Conservation (phyloP, 2,797 vertebrate species). For the Chaenodraco wilsoni region DNA sequence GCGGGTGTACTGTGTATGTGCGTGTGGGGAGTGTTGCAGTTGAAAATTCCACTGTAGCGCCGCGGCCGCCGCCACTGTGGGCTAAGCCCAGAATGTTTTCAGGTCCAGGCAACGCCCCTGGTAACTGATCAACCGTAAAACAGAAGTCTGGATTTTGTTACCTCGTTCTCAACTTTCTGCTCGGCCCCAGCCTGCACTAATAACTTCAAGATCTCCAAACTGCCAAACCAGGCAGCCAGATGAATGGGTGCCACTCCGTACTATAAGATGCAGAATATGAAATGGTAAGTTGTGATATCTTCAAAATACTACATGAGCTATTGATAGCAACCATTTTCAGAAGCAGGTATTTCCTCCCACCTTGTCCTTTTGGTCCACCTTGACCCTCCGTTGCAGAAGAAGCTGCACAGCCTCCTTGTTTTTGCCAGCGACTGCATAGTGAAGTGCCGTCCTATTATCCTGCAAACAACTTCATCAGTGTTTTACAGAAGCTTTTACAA, state of each 20-base stretch:
- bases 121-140: not conserved
- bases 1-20: too few species aligned
- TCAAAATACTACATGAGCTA: not conserved
- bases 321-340: not conserved
- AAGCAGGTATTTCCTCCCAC: conserved; percentile 69
- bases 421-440: conserved; percentile 89
- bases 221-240: conserved; percentile 92
- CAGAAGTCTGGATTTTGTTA: conserved; percentile 36
- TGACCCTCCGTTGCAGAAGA: conserved; percentile 90
- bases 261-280: conserved; percentile 71
- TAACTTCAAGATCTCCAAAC: conserved; percentile 87
- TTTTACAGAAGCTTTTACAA: not conserved
- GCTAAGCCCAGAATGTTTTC: too few species aligned
- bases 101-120: too few species aligned
- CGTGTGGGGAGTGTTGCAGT: too few species aligned
- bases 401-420: conserved; percentile 84
- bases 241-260: conserved; percentile 89
- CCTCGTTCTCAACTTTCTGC: conserved; percentile 85
- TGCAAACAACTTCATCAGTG: conserved; percentile 57
- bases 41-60: too few species aligned
- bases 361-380: conserved; percentile 89
- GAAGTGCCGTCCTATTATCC: conserved; percentile 88
- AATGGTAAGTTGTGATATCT: conserved; percentile 6
- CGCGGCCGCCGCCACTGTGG: too few species aligned
- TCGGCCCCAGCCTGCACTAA: conserved; percentile 91